phyloP scores from a whole-genome alignment of 2,797 vertebrate species.

The Micromesistius poutassou region DNA sequence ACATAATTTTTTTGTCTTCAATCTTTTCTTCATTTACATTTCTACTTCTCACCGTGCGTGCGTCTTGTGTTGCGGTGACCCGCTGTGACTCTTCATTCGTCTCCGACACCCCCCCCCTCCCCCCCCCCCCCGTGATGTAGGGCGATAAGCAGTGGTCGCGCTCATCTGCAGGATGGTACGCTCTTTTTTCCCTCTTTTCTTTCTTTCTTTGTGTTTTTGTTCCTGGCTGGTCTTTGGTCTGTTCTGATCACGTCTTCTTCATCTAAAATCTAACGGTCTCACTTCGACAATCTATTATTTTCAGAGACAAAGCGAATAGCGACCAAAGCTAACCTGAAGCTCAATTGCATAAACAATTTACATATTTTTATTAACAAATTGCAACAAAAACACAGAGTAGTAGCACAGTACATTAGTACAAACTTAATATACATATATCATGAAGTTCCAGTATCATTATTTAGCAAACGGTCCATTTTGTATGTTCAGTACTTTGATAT shows the following conservation, averaged over 20 bases:
- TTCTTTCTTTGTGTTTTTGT: conserved; percentile 35
- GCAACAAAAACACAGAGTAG: too few relatives aligned
- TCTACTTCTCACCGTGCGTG: too few relatives aligned
- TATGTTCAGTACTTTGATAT: too few relatives aligned
- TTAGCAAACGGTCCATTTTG: too few relatives aligned
- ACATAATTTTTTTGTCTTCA: too few relatives aligned
- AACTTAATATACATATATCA: too few relatives aligned
- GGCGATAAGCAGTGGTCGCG: not conserved
- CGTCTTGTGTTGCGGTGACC: conserved; percentile 20
- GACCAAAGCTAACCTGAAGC: conserved; percentile 15
- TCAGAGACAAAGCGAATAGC: conserved; percentile 23
- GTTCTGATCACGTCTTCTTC: conserved; percentile 29
- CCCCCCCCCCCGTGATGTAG: conserved; percentile 42
- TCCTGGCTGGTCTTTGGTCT: conserved; percentile 40
- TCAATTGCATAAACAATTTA: too few relatives aligned
- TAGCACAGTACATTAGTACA: too few relatives aligned
- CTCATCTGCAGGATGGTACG: too few relatives aligned
- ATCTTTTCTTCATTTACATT: too few relatives aligned
- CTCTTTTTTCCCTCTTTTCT: conserved; percentile 5
- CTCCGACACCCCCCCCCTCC: conserved; percentile 24
- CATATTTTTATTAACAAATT: too few relatives aligned
- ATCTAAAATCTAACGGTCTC: conserved; percentile 50
- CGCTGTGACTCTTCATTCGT: conserved; percentile 46
- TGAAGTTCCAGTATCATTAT: too few relatives aligned
- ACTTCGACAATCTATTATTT: conserved; percentile 51